Evolutionary conservation across 2,888 invertebrate genomes (phyloP).

Genomic region (Andrena dorsata): DNA sequence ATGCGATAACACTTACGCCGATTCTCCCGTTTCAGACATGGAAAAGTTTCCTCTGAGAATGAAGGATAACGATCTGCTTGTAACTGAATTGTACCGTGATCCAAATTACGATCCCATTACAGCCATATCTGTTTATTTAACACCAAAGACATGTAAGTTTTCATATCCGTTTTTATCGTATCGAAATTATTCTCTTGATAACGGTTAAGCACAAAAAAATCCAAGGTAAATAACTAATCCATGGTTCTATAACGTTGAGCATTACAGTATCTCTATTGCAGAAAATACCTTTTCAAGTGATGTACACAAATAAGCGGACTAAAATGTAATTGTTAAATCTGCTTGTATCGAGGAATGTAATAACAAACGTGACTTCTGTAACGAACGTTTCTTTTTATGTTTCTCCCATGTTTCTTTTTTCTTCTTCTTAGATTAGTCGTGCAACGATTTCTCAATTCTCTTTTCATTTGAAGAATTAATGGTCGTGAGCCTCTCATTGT

Average conservation of each 20-base stretch:
- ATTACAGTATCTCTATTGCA: constrained; percentile 62
- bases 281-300: constrained; percentile 62
- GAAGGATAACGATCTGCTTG: constrained; percentile 99
- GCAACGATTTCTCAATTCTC: neutral
- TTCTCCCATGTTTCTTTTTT: constrained; percentile 1
- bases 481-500: constrained; percentile 8
- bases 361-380: constrained; percentile 64
- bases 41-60: constrained; percentile 99
- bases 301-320: constrained; percentile 62
- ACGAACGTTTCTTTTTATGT: constrained; percentile 16
- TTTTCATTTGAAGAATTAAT: neutral
- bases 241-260: constrained; percentile 48
- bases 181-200: constrained; percentile 43
- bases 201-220: constrained; percentile 29
- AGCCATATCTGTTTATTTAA: constrained; percentile 98
- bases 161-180: constrained; percentile 18
- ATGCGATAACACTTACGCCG: neutral
- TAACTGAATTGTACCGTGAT: constrained; percentile 98
- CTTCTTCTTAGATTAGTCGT: constrained; percentile 1
- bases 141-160: constrained; percentile 98
- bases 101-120: constrained; percentile 98
- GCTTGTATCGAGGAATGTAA: constrained; percentile 69
- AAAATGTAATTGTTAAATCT: constrained; percentile 58
- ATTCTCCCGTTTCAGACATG: constrained; percentile 90
- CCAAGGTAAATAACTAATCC: constrained; percentile 51